Conservation (phyloP, 2,888 invertebrate species). For the Syrphus vitripennis region DNA sequence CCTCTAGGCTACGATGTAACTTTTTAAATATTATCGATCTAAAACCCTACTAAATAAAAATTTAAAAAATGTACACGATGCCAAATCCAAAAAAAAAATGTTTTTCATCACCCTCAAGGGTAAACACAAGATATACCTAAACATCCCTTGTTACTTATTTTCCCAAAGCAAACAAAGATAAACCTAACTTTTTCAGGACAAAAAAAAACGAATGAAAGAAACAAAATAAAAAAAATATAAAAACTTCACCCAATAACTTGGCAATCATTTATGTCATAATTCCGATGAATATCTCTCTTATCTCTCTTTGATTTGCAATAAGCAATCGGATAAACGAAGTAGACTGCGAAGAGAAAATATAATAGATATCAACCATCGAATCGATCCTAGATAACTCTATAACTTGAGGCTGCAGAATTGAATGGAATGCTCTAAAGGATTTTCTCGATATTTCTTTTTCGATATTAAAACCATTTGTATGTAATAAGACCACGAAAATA, state of each 20-base stretch:
- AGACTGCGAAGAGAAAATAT: slow-evolving; percentile 31
- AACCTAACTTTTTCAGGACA: slow-evolving; percentile 11
- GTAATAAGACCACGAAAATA: slow-evolving; percentile 10
- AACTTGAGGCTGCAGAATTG: neutral
- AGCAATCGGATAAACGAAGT: slow-evolving; percentile 48
- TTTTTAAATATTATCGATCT: slow-evolving; percentile 15
- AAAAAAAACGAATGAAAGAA: neutral
- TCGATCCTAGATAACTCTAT: slow-evolving; percentile 19
- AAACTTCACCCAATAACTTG: slow-evolving; percentile 40
- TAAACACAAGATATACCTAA: slow-evolving; percentile 17
- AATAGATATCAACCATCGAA: neutral
- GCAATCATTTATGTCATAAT: slow-evolving; percentile 62
- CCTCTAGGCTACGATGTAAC: neutral
- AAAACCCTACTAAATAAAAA: neutral
- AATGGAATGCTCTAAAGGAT: slow-evolving; percentile 9
- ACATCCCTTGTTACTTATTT: slow-evolving; percentile 34
- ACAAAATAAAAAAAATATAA: neutral
- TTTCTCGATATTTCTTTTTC: neutral
- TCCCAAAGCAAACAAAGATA: slow-evolving; percentile 26
- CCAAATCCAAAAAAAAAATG: neutral
- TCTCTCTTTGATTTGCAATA: slow-evolving; percentile 38
- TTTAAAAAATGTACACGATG: neutral
- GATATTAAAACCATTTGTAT: slow-evolving; percentile 16
- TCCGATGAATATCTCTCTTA: slow-evolving; percentile 53
- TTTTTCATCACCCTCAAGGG: slow-evolving; percentile 16